These are phyloP conservation scores for Hydrocynus forskahlii DNA, from an alignment of 2,797 vertebrate species.

Conservation along the genomic window DNA sequence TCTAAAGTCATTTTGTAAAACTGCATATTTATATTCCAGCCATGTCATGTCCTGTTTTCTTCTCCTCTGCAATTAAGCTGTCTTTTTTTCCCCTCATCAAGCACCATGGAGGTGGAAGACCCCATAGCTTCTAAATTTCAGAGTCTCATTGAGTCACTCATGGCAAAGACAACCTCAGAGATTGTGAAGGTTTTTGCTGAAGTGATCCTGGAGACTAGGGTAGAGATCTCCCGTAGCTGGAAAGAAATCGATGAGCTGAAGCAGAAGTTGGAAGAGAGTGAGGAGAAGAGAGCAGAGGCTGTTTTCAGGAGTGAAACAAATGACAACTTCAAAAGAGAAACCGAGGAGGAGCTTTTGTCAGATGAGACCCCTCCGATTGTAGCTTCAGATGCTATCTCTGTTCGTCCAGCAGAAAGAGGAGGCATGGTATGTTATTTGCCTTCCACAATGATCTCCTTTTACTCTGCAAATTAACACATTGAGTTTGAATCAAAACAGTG, in stretches of 20 bases:
- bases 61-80: neutral
- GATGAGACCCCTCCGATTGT: neutral
- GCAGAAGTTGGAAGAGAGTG: slow-evolving; percentile 46
- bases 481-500: neutral
- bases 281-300: slow-evolving; percentile 37
- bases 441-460: neutral
- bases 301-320: slow-evolving; percentile 16
- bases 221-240: slow-evolving; percentile 54
- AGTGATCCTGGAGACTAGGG: slow-evolving; percentile 49
- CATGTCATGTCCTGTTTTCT: neutral
- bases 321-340: slow-evolving; percentile 46
- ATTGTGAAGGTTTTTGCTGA: slow-evolving; percentile 57
- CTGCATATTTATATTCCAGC: neutral
- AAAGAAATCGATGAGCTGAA: slow-evolving; percentile 55
- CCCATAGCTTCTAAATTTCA: slow-evolving; percentile 46
- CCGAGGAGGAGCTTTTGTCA: slow-evolving; percentile 13
- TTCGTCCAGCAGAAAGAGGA: neutral
- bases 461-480: no score
- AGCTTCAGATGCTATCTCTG: neutral
- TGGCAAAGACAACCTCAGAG: slow-evolving; percentile 50
- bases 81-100: neutral
- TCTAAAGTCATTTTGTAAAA: neutral
- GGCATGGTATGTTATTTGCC: slow-evolving; percentile 8
- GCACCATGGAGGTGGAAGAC: slow-evolving; percentile 51
- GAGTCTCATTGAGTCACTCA: slow-evolving; percentile 53